Evolutionary conservation across 2,888 invertebrate genomes (phyloP).

Genomic region (Stenodera caucasica): DNA sequence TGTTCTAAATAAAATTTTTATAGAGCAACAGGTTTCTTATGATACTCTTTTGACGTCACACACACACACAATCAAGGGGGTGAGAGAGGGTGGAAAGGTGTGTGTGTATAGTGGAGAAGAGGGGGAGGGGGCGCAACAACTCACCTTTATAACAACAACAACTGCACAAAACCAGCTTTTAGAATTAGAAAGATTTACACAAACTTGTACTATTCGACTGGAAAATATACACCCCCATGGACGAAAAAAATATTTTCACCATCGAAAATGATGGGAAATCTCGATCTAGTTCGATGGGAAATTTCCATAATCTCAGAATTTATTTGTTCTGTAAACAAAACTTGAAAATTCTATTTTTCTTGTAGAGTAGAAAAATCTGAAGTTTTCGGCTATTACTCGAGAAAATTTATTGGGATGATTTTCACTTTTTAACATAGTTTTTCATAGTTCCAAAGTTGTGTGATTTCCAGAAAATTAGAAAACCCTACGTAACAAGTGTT

Average conservation of each 20-base stretch:
- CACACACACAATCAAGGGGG: conserved; percentile 37
- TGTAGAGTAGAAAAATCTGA: no score
- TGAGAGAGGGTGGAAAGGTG: conserved; percentile 34
- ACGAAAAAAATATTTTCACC: background rate
- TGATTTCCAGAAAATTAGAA: no score
- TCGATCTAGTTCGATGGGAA: no score
- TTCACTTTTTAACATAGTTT: no score
- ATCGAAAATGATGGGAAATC: no score
- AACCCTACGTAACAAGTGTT: conserved; percentile 3
- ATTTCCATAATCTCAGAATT: no score
- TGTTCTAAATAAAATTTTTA: conserved; percentile 45
- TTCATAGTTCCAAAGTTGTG: no score
- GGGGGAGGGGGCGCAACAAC: conserved; percentile 33
- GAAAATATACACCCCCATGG: conserved; percentile 34
- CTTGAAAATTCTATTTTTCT: no score
- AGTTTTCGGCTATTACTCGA: no score
- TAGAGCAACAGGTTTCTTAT: conserved; percentile 50
- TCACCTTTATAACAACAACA: conserved; percentile 40
- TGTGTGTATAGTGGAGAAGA: no score
- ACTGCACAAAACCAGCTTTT: conserved; percentile 54
- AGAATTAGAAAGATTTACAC: conserved; percentile 52
- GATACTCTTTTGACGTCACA: conserved; percentile 45
- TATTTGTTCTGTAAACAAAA: no score
- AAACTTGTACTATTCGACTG: conserved; percentile 48
- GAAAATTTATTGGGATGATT: no score